Conservation (phyloP, 2,888 invertebrate species). For the Chesias legatella region DNA sequence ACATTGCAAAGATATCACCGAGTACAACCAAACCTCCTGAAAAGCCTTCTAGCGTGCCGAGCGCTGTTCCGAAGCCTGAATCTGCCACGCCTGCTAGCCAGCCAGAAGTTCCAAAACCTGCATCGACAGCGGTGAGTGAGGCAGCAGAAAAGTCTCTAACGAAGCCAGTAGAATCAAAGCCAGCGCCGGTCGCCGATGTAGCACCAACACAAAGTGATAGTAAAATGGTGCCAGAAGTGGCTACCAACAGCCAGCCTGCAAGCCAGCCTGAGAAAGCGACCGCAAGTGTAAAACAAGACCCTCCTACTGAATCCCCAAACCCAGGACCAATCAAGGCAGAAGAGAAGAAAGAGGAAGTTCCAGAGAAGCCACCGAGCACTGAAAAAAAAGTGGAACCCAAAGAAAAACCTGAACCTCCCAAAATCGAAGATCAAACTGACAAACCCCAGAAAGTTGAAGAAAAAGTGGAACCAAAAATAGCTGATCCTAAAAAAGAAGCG, state of each 20-base stretch:
- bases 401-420: constrained; percentile 37
- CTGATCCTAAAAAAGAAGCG: constrained; percentile 36
- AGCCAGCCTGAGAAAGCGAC: constrained; percentile 46
- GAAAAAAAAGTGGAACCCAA: constrained; percentile 41
- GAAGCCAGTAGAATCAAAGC: constrained; percentile 62
- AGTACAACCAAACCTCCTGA: constrained; percentile 73
- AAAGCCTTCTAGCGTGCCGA: constrained; percentile 49
- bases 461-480: constrained; percentile 50
- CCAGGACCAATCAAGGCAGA: constrained; percentile 43
- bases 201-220: constrained; percentile 65
- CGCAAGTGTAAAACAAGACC: constrained; percentile 44
- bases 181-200: constrained; percentile 61
- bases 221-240: constrained; percentile 64
- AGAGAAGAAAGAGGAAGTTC: constrained; percentile 49
- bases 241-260: constrained; percentile 53
- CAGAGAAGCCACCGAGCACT: constrained; percentile 39
- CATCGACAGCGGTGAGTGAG: constrained; percentile 64
- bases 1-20: constrained; percentile 69
- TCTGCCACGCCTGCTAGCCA: constrained; percentile 41
- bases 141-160: constrained; percentile 61
- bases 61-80: constrained; percentile 62
- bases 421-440: constrained; percentile 28
- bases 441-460: constrained; percentile 49
- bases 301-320: constrained; percentile 48
- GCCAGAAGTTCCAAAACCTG: constrained; percentile 54